Evolutionary conservation across 2,888 invertebrate species (phyloP).

Genomic region (Nomada ferruginata): DNA sequence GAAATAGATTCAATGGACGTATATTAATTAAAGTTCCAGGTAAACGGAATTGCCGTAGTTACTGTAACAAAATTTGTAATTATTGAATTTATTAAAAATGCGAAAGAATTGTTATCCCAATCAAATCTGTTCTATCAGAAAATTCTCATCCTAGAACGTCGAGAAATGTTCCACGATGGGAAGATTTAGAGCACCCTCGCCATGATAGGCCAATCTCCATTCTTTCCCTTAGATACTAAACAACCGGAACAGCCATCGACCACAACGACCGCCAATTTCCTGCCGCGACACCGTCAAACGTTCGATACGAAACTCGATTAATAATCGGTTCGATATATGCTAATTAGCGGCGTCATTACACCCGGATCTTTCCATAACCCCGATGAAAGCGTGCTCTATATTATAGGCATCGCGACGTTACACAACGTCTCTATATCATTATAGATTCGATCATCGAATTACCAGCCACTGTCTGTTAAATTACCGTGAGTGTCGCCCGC

Average conservation of each 20-base stretch:
- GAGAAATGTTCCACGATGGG: neutral
- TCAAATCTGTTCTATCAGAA: neutral
- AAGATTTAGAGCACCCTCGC: neutral
- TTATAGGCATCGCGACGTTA: constrained; percentile 11
- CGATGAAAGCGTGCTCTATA: constrained; percentile 13
- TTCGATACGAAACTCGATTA: constrained; percentile 16
- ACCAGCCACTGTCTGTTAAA: constrained; percentile 46
- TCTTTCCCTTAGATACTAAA: neutral
- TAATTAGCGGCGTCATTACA: constrained; percentile 38
- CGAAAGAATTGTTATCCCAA: too few relatives aligned
- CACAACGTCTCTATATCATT: constrained; percentile 11
- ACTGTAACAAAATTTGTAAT: too few relatives aligned
- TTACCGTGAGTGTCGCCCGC: constrained; percentile 40
- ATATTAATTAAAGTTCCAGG: too few relatives aligned
- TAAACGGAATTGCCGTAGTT: too few relatives aligned
- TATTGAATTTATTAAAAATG: too few relatives aligned
- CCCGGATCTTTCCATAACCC: constrained; percentile 37
- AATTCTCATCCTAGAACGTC: neutral
- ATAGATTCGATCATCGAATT: constrained; percentile 47
- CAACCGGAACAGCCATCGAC: neutral
- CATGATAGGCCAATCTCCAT: neutral
- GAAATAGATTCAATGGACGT: too few relatives aligned
- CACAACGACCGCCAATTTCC: neutral
- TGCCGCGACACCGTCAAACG: constrained; percentile 1
- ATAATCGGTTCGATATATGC: constrained; percentile 14